phyloP scores from a whole-genome alignment of 2,888 invertebrate genomes.

The Chironomus riparius region DNA sequence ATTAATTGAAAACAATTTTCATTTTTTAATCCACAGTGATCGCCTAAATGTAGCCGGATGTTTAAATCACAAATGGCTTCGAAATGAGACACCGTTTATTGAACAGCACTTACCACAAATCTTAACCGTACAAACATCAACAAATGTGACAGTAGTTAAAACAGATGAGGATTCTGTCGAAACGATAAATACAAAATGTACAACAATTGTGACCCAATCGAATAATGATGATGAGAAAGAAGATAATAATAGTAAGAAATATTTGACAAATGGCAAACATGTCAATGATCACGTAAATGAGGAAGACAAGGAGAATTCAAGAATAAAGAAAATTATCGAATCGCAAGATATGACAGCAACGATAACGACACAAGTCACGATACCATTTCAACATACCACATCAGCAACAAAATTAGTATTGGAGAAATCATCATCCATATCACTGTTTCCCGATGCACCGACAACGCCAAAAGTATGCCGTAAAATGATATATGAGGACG shows the following conservation, averaged over 20 bases:
- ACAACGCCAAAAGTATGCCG: slow-evolving; percentile 58
- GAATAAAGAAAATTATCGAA: slow-evolving; percentile 29
- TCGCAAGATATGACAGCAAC: slow-evolving; percentile 29
- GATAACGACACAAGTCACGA: slow-evolving; percentile 29
- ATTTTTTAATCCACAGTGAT: slow-evolving; percentile 49
- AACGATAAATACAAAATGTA: background rate
- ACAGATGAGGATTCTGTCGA: slow-evolving; percentile 31
- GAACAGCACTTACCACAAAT: slow-evolving; percentile 28
- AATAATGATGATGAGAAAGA: background rate
- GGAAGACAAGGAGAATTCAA: slow-evolving; percentile 32
- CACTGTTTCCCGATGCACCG: slow-evolving; percentile 54
- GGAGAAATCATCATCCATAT: slow-evolving; percentile 34
- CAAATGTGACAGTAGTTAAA: slow-evolving; percentile 3
- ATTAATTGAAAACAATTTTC: background rate
- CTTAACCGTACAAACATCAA: slow-evolving; percentile 25
- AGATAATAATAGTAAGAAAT: background rate
- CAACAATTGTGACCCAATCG: slow-evolving; percentile 18
- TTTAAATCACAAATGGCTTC: slow-evolving; percentile 84
- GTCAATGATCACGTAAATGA: slow-evolving; percentile 29
- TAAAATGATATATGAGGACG: slow-evolving; percentile 43
- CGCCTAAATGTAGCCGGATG: slow-evolving; percentile 82
- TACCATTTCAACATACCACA: slow-evolving; percentile 28
- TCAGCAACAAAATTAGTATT: slow-evolving; percentile 38
- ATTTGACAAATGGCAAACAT: background rate
- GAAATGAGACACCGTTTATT: slow-evolving; percentile 44